Evolutionary conservation across 2,113 vertebrate species (phyloP).

Genomic region (Proteles cristata): DNA sequence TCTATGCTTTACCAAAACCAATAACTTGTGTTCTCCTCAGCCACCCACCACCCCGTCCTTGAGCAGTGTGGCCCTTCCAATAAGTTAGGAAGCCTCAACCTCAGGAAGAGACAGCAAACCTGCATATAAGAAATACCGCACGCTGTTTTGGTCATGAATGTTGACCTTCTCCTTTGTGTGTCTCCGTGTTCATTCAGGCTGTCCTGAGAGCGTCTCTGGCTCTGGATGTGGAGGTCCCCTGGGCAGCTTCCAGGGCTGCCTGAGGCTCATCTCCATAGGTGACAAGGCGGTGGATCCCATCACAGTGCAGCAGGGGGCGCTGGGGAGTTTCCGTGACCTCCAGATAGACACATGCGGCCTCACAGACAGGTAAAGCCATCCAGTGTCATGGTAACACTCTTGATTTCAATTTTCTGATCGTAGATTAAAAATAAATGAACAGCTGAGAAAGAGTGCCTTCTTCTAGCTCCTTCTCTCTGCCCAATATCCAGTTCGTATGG

Average conservation of each 20-base stretch:
- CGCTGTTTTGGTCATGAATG: accelerated
- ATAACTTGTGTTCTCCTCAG: neutral
- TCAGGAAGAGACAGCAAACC: neutral
- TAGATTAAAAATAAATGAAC: neutral
- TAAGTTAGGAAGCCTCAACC: neutral
- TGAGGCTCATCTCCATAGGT: slow-evolving; percentile 90
- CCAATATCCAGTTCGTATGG: neutral
- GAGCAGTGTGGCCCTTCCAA: neutral
- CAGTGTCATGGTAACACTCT: neutral
- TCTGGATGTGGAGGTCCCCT: slow-evolving; percentile 86
- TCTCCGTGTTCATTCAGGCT: slow-evolving; percentile 85
- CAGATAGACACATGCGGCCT: slow-evolving; percentile 95
- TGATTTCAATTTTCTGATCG: slow-evolving; percentile 22
- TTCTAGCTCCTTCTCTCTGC: neutral
- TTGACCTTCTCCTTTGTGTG: neutral
- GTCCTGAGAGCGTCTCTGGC: slow-evolving; percentile 82
- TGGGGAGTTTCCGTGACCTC: slow-evolving; percentile 92
- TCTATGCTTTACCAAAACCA: neutral
- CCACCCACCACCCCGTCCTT: no score
- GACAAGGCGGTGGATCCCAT: slow-evolving; percentile 89
- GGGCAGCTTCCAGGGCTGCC: slow-evolving; percentile 92
- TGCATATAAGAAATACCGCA: neutral
- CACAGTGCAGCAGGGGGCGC: slow-evolving; percentile 89
- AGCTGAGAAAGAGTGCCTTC: neutral
- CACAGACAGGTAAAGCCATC: slow-evolving; percentile 91